Evolutionary conservation across 1,140 invertebrate genomes (phyloP).

Genomic region (Bombyx mori): DNA sequence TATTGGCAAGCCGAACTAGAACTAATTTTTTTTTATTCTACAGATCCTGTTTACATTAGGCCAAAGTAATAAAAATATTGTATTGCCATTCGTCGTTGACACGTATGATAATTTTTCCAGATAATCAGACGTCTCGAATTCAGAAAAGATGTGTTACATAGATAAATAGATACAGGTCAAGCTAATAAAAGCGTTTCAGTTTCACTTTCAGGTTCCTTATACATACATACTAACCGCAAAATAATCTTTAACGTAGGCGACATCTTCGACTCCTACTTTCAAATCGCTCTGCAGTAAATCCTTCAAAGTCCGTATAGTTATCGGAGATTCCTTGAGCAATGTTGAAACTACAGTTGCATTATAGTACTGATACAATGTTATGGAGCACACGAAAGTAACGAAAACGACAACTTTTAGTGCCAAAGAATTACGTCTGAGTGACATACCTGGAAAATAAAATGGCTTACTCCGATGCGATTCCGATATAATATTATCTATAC

Average conservation of each 20-base stretch:
- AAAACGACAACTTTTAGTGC: slow-evolving; percentile 75
- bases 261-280: slow-evolving; percentile 74
- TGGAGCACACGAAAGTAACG: slow-evolving; percentile 75
- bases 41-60: too few species aligned
- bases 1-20: too few species aligned
- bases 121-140: too few species aligned
- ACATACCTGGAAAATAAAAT: slow-evolving; percentile 29
- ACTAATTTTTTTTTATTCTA: too few species aligned
- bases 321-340: slow-evolving; percentile 76
- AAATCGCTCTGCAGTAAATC: slow-evolving; percentile 76
- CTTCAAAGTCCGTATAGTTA: slow-evolving; percentile 74
- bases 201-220: too few species aligned
- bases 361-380: slow-evolving; percentile 80
- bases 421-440: slow-evolving; percentile 58
- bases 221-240: slow-evolving; percentile 68
- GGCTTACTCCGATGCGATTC: background rate
- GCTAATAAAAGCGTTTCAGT: too few species aligned
- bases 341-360: slow-evolving; percentile 81
- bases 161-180: too few species aligned
- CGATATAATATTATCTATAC: background rate
- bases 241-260: slow-evolving; percentile 74
- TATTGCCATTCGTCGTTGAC: too few species aligned
- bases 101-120: too few species aligned
- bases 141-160: too few species aligned
- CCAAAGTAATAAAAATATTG: too few species aligned